Evolutionary conservation across 2,888 invertebrate species (phyloP), one percentile per base, ranked within the genome.

Genomic region (Sabellastarte sp.): DNA sequence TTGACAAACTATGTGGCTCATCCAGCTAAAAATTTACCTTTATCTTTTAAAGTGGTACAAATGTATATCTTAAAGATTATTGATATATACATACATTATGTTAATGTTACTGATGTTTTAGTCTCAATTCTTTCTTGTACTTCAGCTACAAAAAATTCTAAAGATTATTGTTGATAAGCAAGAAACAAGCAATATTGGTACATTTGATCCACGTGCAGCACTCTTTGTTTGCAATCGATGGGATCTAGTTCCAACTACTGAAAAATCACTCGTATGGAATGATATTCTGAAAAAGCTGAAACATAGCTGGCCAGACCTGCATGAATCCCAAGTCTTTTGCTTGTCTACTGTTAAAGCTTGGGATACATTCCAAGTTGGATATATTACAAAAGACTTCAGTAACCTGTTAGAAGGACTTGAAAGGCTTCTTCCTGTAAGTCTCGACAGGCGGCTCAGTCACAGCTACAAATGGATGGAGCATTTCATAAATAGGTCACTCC

Each of bases 371-470:
- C 69, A 74, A 59, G 73, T 75, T 5, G 77, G 78, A 26, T 78
- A 76, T 59, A 71, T 77, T 10, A 73, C 74, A 20, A 71, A 70
- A n/a, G 73, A 75, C 31, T 76, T 71, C 66, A 63, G 63, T 50
- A 53, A 50, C 1, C 60, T 79, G 0, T 67, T 80, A 2, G 71
- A 72, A 4, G 73, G 70, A 15, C 51, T 79, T 3, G 71, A 73
- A 31, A 64, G 70, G n/a, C 62, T 79, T 1, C 72, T 75, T 31
- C 59, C 64, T 0, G 63, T 64, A 29, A 73, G 76, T 0, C 66
- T 73, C 29, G 71, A 75, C 3, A 72, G 70, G 32, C 64, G 72
- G 5, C 69, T 77, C 30, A 65, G 73, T 52, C 66, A 72, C 2
- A 73, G 74, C 2, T 79, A 78, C 69, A 65, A 65, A 26, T 67